Evolutionary conservation across 2,888 invertebrate species (phyloP), one percentile per base, ranked within the genome.

Genomic region (Norana najaformis): DNA sequence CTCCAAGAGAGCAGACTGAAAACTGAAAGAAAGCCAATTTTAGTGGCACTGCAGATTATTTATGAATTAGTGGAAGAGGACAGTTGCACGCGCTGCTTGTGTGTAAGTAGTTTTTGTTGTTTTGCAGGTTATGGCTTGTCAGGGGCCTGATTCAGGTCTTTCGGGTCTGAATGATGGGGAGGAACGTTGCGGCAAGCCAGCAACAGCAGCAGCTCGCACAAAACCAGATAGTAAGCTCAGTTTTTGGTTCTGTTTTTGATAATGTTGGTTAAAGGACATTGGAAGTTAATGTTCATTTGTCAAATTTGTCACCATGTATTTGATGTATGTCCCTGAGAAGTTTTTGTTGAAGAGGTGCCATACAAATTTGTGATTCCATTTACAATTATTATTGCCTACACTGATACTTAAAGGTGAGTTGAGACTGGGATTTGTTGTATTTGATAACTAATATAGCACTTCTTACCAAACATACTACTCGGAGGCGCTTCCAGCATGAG

Each of bases 201-300:
- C 95, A 18, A 93, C 95, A 47, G 93, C 94, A 35, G 93, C 93
- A 39, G 94, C 93, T 6, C 92, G 94, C 88, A 95, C 95, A 30
- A 90, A 93, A 36, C 93, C 94, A 20, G 91, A 93, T 53, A 91
- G 96, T 96, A 92, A 95, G 69, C 69, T 69, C 69, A n/a, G 69
- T n/a, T n/a, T 30, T n/a, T 69, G 16, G 41, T 69, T 69, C n/a
- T 3, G 30, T 69, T 30, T 69, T 30, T 30, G n/a, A 0, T 69
- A n/a, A 69, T 69, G 23, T n/a, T n/a, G 11, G 69, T 69, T n/a
- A n/a, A n/a, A 3, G 23, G 69, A 69, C 69, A 69, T 69, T 69
- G n/a, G n/a, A 69, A 30, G n/a, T 69, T n/a, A 8, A 69, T 69
- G 69, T 69, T 69, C 2, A 69, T n/a, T 69, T 69, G 11, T 69